Evolutionary conservation across 2,797 vertebrate genomes (phyloP).

Genomic region (Amblyopsis hoosieri): DNA sequence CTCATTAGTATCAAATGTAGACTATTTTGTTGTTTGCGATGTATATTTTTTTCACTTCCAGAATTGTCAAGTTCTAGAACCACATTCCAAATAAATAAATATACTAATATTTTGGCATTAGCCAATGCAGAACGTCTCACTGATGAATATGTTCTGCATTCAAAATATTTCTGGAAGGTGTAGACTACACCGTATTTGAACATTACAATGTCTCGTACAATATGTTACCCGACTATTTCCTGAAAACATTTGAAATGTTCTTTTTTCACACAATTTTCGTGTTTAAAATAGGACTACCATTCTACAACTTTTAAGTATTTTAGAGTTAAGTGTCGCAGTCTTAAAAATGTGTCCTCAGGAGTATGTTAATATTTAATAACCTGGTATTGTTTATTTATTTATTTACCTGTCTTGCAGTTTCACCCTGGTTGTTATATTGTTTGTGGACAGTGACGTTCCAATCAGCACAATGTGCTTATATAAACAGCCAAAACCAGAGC

Average conservation of each 20-base stretch:
- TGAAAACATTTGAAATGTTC: too few relatives aligned
- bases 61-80: too few relatives aligned
- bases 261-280: too few relatives aligned
- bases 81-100: too few relatives aligned
- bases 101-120: too few relatives aligned
- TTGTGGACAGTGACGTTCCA: slow-evolving; percentile 19
- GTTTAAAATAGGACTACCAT: background rate
- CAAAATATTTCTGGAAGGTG: too few relatives aligned
- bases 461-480: slow-evolving; percentile 45
- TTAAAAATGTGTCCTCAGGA: slow-evolving; percentile 25
- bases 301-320: background rate
- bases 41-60: too few relatives aligned
- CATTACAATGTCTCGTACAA: too few relatives aligned
- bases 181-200: too few relatives aligned
- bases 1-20: background rate
- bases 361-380: slow-evolving; percentile 23
- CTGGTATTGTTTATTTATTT: slow-evolving; percentile 24
- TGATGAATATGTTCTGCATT: too few relatives aligned
- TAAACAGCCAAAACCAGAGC: slow-evolving; percentile 47
- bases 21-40: background rate
- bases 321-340: background rate
- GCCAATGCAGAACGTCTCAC: too few relatives aligned
- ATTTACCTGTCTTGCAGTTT: background rate
- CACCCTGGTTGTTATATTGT: slow-evolving; percentile 8
- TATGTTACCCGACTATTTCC: too few relatives aligned